Evolutionary conservation across 1,140 invertebrate genomes (phyloP), one percentile per base, ranked within the genome.

Genomic region (Hylyphantes graminicola): DNA sequence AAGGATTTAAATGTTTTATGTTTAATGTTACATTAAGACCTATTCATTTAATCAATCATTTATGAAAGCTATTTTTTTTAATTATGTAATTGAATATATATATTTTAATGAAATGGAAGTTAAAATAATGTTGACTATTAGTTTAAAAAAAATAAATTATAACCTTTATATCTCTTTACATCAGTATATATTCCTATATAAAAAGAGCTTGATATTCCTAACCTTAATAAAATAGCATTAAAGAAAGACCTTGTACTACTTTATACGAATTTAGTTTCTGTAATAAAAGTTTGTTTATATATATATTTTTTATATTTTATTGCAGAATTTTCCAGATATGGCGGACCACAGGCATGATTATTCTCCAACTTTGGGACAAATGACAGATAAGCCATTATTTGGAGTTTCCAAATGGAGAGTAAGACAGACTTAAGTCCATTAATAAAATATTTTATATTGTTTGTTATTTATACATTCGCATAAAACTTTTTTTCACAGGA

Each of bases 351-450:
- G 74, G 4, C 74, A 84, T 76, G 73, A 84, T 35, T 77, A 77
- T 51, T 84, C 82, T 68, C 82, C 82, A 59, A 68, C 82, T 6
- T n/a, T 84, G 13, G 82, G 73, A 4, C 82, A 84, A 19, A 84
- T 84, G 82, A 57, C 82, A 8, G 82, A 84, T 84, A 84, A 84
- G 48, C 82, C 82, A 51, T 65, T 84, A 11, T 84, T 84, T 84
- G 82, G 82, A 51, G 82, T 84, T 65, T 76, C 82, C 19, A 84
- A 84, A 72, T 77, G 82, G 73, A 76, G 74, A 17, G 82, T 84
- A 76, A 70, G 51, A 53, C 53, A 7, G 35, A 35, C 35, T 35
- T 2, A 35, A 35, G 35, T 35, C 35, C 35, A 35, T 1, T 35
- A 35, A 35, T 35, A 35, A 35, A 35, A 35, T 35, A 35, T 35